Percentiles rank a stretch among this genome's conserved stretches.
Evolutionary conservation across 2,113 vertebrate genomes (phyloP).

Genomic region (Tetrao urogallus): DNA sequence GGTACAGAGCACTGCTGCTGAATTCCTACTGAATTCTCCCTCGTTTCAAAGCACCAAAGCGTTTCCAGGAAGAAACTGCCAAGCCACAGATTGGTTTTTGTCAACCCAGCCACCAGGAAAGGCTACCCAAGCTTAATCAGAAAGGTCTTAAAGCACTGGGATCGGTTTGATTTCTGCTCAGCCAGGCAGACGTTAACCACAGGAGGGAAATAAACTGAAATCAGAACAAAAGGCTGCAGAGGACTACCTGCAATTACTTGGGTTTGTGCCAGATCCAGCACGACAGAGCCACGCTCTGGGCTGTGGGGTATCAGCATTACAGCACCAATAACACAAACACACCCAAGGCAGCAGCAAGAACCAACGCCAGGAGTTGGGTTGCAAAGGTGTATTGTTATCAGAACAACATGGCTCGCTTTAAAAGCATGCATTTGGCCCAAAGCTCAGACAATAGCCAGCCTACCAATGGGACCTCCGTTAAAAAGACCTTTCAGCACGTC

Average conservation of each 20-base stretch:
- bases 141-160: neutral
- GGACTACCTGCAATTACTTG: neutral
- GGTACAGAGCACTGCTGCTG: neutral
- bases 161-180: neutral
- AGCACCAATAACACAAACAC: rapidly evolving
- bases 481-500: neutral
- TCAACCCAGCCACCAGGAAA: neutral
- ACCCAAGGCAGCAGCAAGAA: neutral
- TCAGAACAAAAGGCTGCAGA: neutral
- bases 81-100: no score
- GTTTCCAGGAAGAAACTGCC: no score
- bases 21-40: neutral
- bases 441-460: neutral
- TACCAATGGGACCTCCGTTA: no score
- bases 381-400: neutral
- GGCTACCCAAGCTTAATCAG: neutral
- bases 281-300: no score
- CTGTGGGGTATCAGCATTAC: neutral
- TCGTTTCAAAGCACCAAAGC: neutral
- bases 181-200: neutral
- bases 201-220: neutral
- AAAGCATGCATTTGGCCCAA: neutral
- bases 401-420: neutral
- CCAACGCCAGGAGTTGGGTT: no score
- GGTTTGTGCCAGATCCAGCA: no score